A percentile compares a stretch with the other conserved stretches of the same genome.
Conservation (phyloP, 2,113 vertebrate species). For the Dendrocopos noguchii region DNA sequence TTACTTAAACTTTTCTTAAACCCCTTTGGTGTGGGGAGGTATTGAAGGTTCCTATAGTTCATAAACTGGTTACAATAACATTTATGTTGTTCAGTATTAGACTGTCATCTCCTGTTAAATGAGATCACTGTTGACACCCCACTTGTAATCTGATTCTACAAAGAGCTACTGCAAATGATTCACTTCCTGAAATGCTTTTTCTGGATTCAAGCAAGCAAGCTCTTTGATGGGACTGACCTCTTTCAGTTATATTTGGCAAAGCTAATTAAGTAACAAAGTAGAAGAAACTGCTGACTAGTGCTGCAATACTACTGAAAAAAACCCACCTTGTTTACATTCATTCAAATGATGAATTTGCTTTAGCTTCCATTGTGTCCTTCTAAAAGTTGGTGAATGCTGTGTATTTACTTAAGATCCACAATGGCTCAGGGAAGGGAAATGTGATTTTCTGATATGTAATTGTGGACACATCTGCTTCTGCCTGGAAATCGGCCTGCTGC, state of each 20-base stretch:
- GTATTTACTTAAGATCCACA: background rate
- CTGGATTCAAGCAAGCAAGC: background rate
- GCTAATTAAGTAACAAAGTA: slow-evolving; percentile 47
- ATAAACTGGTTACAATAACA: too few species aligned
- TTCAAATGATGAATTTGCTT: slow-evolving; percentile 2
- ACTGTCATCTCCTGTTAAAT: slow-evolving; percentile 37
- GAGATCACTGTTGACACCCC: background rate
- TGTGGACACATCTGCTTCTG: background rate
- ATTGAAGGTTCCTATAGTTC: slow-evolving; percentile 26
- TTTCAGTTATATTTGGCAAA: slow-evolving; percentile 46
- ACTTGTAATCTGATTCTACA: slow-evolving; percentile 4
- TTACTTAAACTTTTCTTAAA: slow-evolving; percentile 1
- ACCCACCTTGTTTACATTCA: background rate
- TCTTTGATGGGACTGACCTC: slow-evolving; percentile 31
- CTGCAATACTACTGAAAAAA: background rate
- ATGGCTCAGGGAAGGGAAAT: background rate
- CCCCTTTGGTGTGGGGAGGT: slow-evolving; percentile 12
- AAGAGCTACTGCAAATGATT: background rate
- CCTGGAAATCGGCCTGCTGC: background rate
- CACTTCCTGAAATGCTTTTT: slow-evolving; percentile 7
- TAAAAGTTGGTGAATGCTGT: background rate
- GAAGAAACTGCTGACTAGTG: slow-evolving; percentile 23
- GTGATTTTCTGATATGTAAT: background rate
- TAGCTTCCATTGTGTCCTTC: background rate
- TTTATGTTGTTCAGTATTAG: slow-evolving; percentile 65